phyloP scores from a whole-genome alignment of 1,140 invertebrate genomes.

The Nasonia vitripennis region DNA sequence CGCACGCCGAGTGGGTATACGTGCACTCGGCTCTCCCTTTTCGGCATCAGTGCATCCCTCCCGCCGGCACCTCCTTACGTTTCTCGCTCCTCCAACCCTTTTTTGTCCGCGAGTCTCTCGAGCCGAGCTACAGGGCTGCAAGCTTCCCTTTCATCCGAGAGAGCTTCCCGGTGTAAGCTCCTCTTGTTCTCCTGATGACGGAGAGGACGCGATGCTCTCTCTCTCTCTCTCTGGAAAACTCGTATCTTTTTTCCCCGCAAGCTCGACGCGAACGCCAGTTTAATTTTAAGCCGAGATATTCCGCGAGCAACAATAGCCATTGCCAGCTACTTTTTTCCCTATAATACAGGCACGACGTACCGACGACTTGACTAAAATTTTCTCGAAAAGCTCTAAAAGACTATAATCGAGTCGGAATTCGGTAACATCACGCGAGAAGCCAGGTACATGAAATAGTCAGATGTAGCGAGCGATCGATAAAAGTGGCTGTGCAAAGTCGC shows the following conservation, averaged over 20 bases:
- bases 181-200: too few relatives aligned
- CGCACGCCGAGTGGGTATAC: not conserved
- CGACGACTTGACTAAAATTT: too few relatives aligned
- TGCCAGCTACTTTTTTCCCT: not conserved
- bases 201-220: too few relatives aligned
- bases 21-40: not conserved
- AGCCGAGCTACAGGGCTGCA: too few relatives aligned
- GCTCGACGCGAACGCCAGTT: too few relatives aligned
- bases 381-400: too few relatives aligned
- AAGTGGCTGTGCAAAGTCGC: not conserved
- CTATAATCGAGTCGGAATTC: not conserved
- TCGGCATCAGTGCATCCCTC: not conserved
- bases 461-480: not conserved
- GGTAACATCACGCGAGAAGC: not conserved
- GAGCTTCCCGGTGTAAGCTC: too few relatives aligned
- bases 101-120: not conserved
- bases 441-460: not conserved
- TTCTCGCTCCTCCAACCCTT: not conserved
- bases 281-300: too few relatives aligned
- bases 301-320: too few relatives aligned
- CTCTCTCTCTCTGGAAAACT: too few relatives aligned
- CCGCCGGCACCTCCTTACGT: not conserved
- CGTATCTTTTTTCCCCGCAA: too few relatives aligned
- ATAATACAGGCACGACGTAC: not conserved
- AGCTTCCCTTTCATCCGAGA: too few relatives aligned